phyloP scores from a whole-genome alignment of 2,113 vertebrate genomes.

The Anhinga rufa region DNA sequence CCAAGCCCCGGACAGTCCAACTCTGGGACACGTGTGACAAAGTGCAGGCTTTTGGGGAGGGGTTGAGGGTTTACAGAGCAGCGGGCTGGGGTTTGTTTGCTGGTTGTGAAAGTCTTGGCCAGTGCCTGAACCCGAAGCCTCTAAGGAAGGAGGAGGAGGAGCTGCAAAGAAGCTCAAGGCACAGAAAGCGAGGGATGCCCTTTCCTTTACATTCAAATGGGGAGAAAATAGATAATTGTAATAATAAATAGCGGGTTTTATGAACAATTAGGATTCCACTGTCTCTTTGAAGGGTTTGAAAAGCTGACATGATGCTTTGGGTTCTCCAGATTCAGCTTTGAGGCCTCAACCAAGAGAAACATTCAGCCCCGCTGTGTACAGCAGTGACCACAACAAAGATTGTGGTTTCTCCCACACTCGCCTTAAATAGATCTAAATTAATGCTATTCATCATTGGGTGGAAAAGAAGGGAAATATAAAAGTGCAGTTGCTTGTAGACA shows the following conservation, averaged over 20 bases:
- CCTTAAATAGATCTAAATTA: conserved; percentile 91
- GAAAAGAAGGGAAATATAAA: conserved; percentile 80
- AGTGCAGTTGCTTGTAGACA: conserved; percentile 68
- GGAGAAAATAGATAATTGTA: conserved; percentile 29
- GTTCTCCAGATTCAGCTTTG: conserved; percentile 69
- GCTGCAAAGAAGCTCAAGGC: background rate
- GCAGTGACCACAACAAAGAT: conserved; percentile 92
- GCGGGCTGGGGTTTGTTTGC: background rate
- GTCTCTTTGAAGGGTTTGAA: conserved; percentile 65
- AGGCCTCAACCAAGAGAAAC: conserved; percentile 74
- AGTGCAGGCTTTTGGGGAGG: background rate
- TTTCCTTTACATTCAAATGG: conserved; percentile 1
- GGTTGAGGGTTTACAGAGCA: background rate
- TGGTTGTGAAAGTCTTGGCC: background rate
- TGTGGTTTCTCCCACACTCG: conserved; percentile 89
- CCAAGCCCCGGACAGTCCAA: background rate
- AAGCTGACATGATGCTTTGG: conserved; percentile 63
- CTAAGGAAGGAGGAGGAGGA: background rate
- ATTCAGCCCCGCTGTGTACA: conserved; percentile 83
- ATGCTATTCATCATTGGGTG: conserved; percentile 84
- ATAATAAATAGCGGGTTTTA: conserved; percentile 66
- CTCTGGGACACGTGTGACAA: background rate
- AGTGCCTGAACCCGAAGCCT: background rate
- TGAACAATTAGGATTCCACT: conserved; percentile 65
- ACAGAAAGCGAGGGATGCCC: background rate